These are phyloP conservation scores for Gallinago nigripennis DNA, from an alignment of 2,797 vertebrate species.

Conservation along the genomic window DNA sequence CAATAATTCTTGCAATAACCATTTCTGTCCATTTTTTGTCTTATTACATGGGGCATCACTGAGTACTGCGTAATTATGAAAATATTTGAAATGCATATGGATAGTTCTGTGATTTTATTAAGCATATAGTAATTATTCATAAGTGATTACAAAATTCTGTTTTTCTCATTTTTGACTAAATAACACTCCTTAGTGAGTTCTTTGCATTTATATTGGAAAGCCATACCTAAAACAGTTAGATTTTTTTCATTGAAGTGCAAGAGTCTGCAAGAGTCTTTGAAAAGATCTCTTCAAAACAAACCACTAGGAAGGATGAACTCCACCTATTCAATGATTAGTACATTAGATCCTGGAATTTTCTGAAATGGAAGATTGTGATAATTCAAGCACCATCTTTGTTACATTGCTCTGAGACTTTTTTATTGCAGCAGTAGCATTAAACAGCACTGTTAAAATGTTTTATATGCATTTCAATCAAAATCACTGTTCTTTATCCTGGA, in stretches of 20 bases:
- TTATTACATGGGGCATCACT: accelerated
- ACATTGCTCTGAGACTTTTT: not conserved
- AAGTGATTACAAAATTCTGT: not conserved
- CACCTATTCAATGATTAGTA: not conserved
- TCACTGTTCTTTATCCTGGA: not conserved
- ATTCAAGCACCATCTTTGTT: not conserved
- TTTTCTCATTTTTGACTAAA: not conserved
- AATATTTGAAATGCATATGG: not conserved
- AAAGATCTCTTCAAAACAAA: not conserved
- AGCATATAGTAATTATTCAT: not conserved
- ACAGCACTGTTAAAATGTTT: not conserved
- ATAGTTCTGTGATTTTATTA: not conserved
- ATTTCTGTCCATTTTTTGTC: not conserved
- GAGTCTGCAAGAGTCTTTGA: not conserved
- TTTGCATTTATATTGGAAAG: not conserved
- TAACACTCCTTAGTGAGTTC: not conserved
- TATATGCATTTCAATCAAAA: constrained; percentile 5
- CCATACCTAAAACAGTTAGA: not conserved
- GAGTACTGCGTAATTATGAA: not conserved
- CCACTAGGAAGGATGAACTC: not conserved
- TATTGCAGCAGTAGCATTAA: not conserved
- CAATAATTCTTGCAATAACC: not conserved
- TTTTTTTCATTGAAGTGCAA: not conserved
- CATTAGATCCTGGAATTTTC: not conserved
- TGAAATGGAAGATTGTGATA: not conserved